These are phyloP conservation scores for Cactoblastis cactorum DNA, from an alignment of 2,888 invertebrate species.

Conservation along the genomic window DNA sequence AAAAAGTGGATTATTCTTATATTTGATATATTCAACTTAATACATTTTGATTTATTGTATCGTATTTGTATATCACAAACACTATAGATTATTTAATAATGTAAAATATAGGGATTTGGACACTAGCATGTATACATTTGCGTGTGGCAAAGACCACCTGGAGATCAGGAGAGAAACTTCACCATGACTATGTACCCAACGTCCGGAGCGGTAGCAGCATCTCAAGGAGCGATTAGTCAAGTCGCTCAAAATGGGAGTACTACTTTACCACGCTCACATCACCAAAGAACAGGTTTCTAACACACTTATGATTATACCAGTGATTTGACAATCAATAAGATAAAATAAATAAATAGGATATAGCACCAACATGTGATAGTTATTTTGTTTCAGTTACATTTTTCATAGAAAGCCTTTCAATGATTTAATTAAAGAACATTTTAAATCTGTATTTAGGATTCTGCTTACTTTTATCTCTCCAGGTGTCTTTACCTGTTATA, in stretches of 20 bases:
- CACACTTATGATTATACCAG: neutral
- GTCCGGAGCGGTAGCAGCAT: constrained; percentile 68
- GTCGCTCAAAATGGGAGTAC: constrained; percentile 71
- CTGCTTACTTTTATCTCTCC: no score
- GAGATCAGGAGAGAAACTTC: constrained; percentile 56
- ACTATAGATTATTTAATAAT: constrained; percentile 31
- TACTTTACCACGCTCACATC: constrained; percentile 70
- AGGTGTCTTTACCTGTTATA: no score
- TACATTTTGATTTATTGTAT: constrained; percentile 9
- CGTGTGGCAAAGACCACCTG: constrained; percentile 65
- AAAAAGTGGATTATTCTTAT: constrained; percentile 37
- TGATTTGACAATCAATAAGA: neutral
- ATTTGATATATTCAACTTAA: constrained; percentile 11
- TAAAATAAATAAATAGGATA: neutral
- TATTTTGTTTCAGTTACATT: no score
- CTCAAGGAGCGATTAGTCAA: constrained; percentile 66
- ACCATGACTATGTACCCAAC: constrained; percentile 68
- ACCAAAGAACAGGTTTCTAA: constrained; percentile 66
- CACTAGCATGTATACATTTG: constrained; percentile 69
- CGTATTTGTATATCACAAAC: neutral
- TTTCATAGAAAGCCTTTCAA: no score
- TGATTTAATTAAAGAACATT: no score
- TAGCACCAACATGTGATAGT: neutral
- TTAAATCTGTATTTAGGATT: no score
- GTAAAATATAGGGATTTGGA: constrained; percentile 34